Conservation (phyloP, 2,113 vertebrate genomes). For the Chloropsis cyanopogon region DNA sequence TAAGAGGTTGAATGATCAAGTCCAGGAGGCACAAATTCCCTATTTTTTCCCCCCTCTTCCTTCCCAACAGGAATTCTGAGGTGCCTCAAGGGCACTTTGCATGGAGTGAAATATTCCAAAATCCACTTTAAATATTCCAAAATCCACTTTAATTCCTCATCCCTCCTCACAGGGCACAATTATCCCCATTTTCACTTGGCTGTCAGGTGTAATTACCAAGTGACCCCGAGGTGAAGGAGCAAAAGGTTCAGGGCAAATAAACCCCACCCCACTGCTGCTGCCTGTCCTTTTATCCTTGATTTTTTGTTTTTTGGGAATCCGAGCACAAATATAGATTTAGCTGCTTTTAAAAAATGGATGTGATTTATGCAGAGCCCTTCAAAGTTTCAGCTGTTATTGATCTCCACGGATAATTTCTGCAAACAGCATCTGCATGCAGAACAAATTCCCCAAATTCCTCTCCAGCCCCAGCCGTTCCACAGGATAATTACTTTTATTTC, state of each 20-base stretch:
- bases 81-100: neutral
- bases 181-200: neutral
- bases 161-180: neutral
- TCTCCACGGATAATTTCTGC: neutral
- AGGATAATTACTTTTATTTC: neutral
- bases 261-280: neutral
- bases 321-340: neutral
- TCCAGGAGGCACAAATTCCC: neutral
- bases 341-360: neutral
- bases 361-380: neutral
- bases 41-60: neutral
- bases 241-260: neutral
- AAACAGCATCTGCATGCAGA: neutral
- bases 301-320: neutral
- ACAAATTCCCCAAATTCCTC: neutral
- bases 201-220: neutral
- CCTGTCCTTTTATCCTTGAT: neutral
- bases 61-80: neutral
- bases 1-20: fast-evolving
- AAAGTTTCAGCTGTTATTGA: neutral
- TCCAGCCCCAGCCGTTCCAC: neutral
- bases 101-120: neutral
- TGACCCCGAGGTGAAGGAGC: neutral
- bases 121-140: neutral
- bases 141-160: neutral